Base-by-base conservation (phyloP, 1,140 invertebrate species). In the Leptinotarsa texana region DNA sequence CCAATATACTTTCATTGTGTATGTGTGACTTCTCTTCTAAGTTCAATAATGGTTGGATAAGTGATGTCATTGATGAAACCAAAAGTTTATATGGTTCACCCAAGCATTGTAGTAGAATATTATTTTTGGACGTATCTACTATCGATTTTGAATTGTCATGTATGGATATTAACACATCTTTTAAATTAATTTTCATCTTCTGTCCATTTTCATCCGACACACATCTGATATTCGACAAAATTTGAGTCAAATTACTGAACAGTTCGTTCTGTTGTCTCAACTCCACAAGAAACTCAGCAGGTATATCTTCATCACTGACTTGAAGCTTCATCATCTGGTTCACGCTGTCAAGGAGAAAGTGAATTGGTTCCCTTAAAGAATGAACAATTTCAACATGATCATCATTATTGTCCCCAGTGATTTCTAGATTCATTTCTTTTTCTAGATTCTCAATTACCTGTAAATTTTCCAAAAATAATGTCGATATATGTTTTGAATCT, bases 11-110 rank as follows among this genome's bases (percentile, higher is more conserved):
- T 42, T 42, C 3, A 42, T 11, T 42, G 11, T 42, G 8, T 11
- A 42, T 8, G 33, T 42, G 33, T 42, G 8, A 11, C 33, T 42
- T 11, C 11, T 42, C 33, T 42, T 42, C 33, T 42, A 0, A 3
- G 8, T 42, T 42, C 33, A 42, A 42, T 42, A 3, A 42, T 3
- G 33, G 33, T 42, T 18, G 4, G 4, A 69, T 13, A 15, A 69
- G 67, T 24, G 18, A 2, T 13, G 13, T 33, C 1, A 69, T 17
- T 49, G 27, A 13, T 17, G 27, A 42, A 3, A 62, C 17, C 6
- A 80, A 67, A 17, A 80, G 65, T 74, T 80, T 80, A 27, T 79
- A 22, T 47, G 79, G 75, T 74, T 80, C 79, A 47, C 74, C 57
- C 49, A 79, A 70, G 57, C 77, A 78, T 61, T 80, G 74, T 15